A percentile compares a stretch with the other conserved stretches of the same genome.
These are phyloP conservation scores for Bothrops jararaca DNA, from an alignment of 2,113 vertebrate genomes.

Conservation along the genomic window DNA sequence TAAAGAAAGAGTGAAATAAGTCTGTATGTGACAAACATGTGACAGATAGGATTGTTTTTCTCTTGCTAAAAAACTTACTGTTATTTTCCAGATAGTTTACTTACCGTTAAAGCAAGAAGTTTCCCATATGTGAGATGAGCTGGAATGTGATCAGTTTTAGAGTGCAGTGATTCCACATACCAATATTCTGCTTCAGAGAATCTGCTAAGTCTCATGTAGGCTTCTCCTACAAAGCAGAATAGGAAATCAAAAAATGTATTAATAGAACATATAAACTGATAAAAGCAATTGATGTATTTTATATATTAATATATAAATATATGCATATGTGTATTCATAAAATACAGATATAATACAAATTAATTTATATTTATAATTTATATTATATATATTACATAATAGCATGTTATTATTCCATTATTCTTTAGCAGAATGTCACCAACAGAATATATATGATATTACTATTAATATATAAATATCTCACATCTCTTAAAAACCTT, in stretches of 20 bases:
- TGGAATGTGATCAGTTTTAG: constrained; percentile 94
- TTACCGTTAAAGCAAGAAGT: constrained; percentile 89
- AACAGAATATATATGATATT: not conserved
- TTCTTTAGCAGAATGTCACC: not conserved
- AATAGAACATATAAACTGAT: not conserved
- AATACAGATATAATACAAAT: not conserved
- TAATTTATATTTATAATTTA: not conserved
- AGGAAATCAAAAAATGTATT: not conserved
- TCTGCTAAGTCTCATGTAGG: constrained; percentile 89
- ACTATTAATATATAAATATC: not conserved
- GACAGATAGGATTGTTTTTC: not conserved
- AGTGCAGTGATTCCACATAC: constrained; percentile 89
- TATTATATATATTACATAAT: not conserved
- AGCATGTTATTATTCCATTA: not conserved
- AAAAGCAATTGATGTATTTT: not conserved
- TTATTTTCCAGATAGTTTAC: constrained; percentile 36
- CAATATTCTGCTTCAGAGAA: constrained; percentile 89
- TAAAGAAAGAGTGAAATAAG: not conserved
- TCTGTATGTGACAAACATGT: not conserved
- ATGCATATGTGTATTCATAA: not conserved
- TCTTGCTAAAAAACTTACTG: not conserved
- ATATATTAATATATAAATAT: not conserved
- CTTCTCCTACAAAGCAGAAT: constrained; percentile 81
- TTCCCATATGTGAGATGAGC: constrained; percentile 97
- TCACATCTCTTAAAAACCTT: not conserved